Conservation (phyloP, 2,797 vertebrate species). For the Anguilla anguilla region DNA sequence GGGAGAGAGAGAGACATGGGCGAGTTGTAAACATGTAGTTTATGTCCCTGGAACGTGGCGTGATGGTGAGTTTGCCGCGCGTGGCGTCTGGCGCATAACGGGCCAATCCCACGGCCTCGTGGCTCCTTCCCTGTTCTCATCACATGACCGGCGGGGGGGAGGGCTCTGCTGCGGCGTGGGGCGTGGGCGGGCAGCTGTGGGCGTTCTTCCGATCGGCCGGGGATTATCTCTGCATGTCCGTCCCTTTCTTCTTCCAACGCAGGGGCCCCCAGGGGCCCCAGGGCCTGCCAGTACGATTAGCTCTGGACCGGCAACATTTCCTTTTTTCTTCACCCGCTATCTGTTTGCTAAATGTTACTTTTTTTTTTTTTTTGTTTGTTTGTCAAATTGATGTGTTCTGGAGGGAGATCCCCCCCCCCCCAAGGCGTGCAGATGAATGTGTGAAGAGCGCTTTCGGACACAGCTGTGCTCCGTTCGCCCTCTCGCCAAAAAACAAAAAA, state of each 20-base stretch:
- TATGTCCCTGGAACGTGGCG: neutral
- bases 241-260: slow-evolving; percentile 26
- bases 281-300: slow-evolving; percentile 34
- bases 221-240: slow-evolving; percentile 43
- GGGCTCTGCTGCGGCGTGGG: neutral
- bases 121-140: neutral
- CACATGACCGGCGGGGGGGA: neutral
- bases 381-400: neutral
- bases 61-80: neutral
- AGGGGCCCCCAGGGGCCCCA: slow-evolving; percentile 19
- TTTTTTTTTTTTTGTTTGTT: neutral
- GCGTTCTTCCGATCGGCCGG: slow-evolving; percentile 37
- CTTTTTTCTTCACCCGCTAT: neutral
- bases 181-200: slow-evolving; percentile 14
- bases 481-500: neutral
- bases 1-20: neutral
- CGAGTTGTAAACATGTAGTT: neutral
- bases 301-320: slow-evolving; percentile 30
- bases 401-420: neutral
- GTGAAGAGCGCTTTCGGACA: neutral
- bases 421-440: neutral
- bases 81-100: neutral
- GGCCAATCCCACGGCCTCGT: neutral
- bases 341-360: neutral
- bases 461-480: neutral